Evolutionary conservation across 2,797 vertebrate species (phyloP).

Genomic region (Fistularia commersonii): DNA sequence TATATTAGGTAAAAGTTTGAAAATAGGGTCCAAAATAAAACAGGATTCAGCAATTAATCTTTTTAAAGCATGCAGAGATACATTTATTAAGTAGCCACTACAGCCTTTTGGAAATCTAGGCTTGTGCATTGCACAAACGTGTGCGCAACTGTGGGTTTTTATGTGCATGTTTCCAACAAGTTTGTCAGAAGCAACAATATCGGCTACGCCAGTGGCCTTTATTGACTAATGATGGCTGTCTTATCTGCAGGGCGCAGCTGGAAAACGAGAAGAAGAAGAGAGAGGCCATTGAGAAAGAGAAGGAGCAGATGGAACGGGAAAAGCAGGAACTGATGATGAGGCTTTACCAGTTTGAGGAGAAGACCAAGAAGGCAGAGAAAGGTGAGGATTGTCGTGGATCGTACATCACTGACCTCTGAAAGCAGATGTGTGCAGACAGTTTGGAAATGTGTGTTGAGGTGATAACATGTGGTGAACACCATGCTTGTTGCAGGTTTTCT

Average conservation of each 20-base stretch:
- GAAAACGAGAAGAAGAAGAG: constrained; percentile 91
- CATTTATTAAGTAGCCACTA: too few relatives aligned
- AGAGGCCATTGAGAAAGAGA: constrained; percentile 87
- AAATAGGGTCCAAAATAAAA: too few relatives aligned
- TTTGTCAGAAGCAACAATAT: constrained; percentile 15
- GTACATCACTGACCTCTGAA: constrained; percentile 1
- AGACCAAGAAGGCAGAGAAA: constrained; percentile 89
- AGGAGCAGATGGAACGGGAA: constrained; percentile 88
- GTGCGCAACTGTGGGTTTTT: too few relatives aligned
- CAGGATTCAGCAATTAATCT: too few relatives aligned
- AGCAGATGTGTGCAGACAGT: background rate
- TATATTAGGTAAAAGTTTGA: too few relatives aligned
- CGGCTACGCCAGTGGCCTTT: constrained; percentile 20
- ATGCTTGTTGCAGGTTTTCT: constrained; percentile 1
- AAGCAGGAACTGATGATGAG: constrained; percentile 87
- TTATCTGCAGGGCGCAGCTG: constrained; percentile 85
- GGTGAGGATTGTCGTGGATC: constrained; percentile 64
- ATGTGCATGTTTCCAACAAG: background rate
- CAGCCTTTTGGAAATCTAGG: background rate
- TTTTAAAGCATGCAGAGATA: too few relatives aligned
- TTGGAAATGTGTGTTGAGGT: background rate
- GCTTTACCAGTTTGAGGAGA: constrained; percentile 87
- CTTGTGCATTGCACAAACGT: too few relatives aligned
- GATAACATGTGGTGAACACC: constrained; percentile 1
- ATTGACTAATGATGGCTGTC: constrained; percentile 26